Evolutionary conservation across 1,140 invertebrate genomes (phyloP), one percentile per base, ranked within the genome.

Genomic region (Aricia agestis): DNA sequence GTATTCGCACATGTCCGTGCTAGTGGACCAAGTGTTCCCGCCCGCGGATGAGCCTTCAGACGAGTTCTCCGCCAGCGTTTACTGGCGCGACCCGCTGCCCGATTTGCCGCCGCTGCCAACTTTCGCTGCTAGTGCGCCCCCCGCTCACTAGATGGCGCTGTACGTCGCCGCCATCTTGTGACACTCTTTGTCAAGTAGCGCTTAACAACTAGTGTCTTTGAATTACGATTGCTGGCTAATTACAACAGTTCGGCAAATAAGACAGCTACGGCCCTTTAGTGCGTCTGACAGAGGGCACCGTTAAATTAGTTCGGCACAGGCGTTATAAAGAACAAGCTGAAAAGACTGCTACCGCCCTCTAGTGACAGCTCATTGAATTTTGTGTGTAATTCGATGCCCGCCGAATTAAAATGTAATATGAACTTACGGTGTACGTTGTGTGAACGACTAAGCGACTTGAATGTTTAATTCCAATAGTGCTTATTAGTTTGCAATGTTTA

Each of bases 1-100:
- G 81, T 99, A 99, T 91, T 95, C 95, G 65, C 96, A 96, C 86
- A 96, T 99, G 95, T 97, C 96, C 74, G 95, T 97, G 90, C 95
- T 98, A 72, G 97, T 98, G 59, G 98, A 99, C 92, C 97, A 98
- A 91, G 94, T 99, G 85, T 99, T 98, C 88, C 98, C 98, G 71
- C 94, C 93, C 18, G 93, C 94, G 73, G 92, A 94, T 76, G 95
- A 96, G 71, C 93, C 94, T 4, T 94, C 94, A 25, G 95, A 95
- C 79, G 97, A 98, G 84, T 99, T 95, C 92, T 97, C 96, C 68
- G 95, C 96, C 77, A 98, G 98, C 82, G 95, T 95, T 71, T 99
- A 96, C 89, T 99, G 98, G 98, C 94, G 97, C 69, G 95, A 97
- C 71, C 97, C 98, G 9, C 94, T 98, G 76, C 94, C 94, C 0